Conservation (phyloP, 2,888 invertebrate genomes). For the Lepidochitona cinerea region DNA sequence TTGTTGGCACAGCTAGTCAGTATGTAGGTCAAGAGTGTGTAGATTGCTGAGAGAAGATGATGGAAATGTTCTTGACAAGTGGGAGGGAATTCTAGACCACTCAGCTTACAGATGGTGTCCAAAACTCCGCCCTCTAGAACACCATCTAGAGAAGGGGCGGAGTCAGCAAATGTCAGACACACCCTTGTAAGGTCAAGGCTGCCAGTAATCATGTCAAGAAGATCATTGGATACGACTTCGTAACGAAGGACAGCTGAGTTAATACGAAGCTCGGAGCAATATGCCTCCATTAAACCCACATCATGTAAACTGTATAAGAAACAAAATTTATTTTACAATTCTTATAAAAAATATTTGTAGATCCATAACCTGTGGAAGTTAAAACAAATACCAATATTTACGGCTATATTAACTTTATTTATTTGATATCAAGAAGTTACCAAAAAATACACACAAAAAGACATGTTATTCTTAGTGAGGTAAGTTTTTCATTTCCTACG, state of each 20-base stretch:
- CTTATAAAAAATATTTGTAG: too few relatives aligned
- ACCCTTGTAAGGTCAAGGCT: slow-evolving; percentile 50
- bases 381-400: too few relatives aligned
- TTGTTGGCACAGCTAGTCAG: slow-evolving; percentile 12
- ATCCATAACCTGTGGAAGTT: too few relatives aligned
- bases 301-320: slow-evolving; percentile 52
- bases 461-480: too few relatives aligned
- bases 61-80: neutral
- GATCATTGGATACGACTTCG: slow-evolving; percentile 55
- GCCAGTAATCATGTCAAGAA: slow-evolving; percentile 55
- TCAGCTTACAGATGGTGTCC: neutral
- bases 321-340: neutral
- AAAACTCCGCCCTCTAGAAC: too few relatives aligned
- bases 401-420: too few relatives aligned
- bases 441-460: too few relatives aligned
- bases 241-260: slow-evolving; percentile 37
- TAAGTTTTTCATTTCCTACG: too few relatives aligned
- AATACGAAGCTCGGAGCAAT: slow-evolving; percentile 43
- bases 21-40: neutral
- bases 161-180: slow-evolving; percentile 50
- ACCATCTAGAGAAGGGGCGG: slow-evolving; percentile 43
- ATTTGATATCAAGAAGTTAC: too few relatives aligned
- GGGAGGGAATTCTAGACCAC: neutral
- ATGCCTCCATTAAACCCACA: slow-evolving; percentile 51
- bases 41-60: neutral